Conservation (phyloP, 2,113 vertebrate genomes). For the Ameiurus melas region DNA sequence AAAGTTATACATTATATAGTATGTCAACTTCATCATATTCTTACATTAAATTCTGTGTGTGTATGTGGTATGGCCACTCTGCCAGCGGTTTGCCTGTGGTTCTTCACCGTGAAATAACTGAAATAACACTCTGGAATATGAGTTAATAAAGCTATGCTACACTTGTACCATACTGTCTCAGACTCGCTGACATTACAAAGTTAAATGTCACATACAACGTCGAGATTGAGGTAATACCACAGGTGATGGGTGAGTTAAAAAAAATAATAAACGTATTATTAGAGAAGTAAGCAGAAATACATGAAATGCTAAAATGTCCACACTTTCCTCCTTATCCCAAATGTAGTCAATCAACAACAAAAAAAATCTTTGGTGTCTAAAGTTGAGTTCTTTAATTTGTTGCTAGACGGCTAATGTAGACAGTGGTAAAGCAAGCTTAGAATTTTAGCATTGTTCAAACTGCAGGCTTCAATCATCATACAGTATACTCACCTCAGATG, state of each 20-base stretch:
- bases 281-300: not conserved
- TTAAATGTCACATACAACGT: constrained; percentile 16
- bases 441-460: not conserved
- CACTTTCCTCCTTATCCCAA: not conserved
- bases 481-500: not conserved
- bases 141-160: not conserved
- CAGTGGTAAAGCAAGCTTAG: not conserved
- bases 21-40: not conserved
- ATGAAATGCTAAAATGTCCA: not conserved
- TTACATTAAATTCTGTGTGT: not conserved
- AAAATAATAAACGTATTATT: not conserved
- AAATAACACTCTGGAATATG: not conserved
- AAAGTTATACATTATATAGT: not conserved
- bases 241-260: not conserved
- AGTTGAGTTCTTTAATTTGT: not conserved
- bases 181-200: constrained; percentile 6
- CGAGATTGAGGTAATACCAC: not conserved
- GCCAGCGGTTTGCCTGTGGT: not conserved
- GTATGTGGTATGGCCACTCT: not conserved
- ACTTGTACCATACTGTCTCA: not conserved
- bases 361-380: not conserved
- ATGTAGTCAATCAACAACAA: no score
- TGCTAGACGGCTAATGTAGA: not conserved
- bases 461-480: not conserved
- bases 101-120: not conserved